Percentiles rank a stretch among this genome's conserved stretches.
These are phyloP conservation scores for Diadumene lineata DNA, from an alignment of 92 coral and sea anemone genomes.

Conservation along the genomic window DNA sequence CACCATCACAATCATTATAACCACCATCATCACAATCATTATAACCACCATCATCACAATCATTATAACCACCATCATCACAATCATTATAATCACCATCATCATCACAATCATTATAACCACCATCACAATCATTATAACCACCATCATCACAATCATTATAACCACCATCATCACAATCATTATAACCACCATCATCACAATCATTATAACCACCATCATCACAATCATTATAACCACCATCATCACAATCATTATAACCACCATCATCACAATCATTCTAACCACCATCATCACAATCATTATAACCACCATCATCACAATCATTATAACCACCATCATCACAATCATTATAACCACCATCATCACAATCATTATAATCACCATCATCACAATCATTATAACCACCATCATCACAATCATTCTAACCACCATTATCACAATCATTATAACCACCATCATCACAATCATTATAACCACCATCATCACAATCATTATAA, in stretches of 20 bases:
- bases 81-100: neutral
- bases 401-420: neutral
- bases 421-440: neutral
- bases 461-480: neutral
- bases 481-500: neutral
- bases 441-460: neutral
- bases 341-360: neutral
- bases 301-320: too few relatives aligned
- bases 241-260: neutral
- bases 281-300: neutral
- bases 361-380: neutral
- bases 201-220: too few relatives aligned
- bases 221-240: neutral
- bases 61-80: neutral
- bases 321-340: neutral
- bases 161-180: neutral
- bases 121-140: neutral
- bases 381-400: neutral
- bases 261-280: neutral
- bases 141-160: neutral
- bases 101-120: slow-evolving; percentile 7
- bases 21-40: neutral
- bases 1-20: neutral
- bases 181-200: neutral
- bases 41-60: neutral